Percentiles rank a stretch among this genome's conserved stretches.
Conservation (phyloP, 2,888 invertebrate genomes). For the Isoperla grammatica region DNA sequence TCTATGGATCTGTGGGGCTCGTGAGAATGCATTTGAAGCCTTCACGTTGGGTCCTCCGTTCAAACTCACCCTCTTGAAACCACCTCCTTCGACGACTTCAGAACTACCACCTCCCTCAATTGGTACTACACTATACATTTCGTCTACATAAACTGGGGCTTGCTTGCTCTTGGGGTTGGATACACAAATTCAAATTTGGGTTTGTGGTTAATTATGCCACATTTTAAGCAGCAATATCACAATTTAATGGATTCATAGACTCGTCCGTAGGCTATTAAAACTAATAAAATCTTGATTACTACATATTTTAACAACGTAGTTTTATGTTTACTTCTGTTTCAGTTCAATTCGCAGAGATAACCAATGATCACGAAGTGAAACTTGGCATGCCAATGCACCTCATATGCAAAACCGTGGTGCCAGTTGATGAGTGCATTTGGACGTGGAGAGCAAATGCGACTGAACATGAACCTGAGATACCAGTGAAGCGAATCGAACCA, state of each 20-base stretch:
- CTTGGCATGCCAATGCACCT: constrained; percentile 40
- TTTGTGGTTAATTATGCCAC: too few relatives aligned
- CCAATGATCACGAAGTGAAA: constrained; percentile 38
- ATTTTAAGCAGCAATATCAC: too few relatives aligned
- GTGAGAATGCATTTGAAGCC: constrained; percentile 37
- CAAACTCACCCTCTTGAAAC: constrained; percentile 37
- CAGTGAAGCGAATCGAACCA: constrained; percentile 40
- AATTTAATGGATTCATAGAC: too few relatives aligned
- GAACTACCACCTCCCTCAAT: not conserved
- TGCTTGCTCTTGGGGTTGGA: too few relatives aligned
- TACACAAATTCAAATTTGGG: too few relatives aligned
- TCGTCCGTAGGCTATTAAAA: too few relatives aligned
- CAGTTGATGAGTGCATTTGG: constrained; percentile 42
- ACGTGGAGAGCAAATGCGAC: constrained; percentile 37
- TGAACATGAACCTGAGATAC: constrained; percentile 28
- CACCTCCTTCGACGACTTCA: not conserved
- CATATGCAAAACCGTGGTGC: constrained; percentile 37
- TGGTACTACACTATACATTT: not conserved
- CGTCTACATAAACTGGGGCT: too few relatives aligned
- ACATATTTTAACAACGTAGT: too few relatives aligned
- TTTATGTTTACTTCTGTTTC: not conserved
- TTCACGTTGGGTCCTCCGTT: constrained; percentile 41
- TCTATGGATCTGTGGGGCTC: constrained; percentile 43
- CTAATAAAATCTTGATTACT: too few relatives aligned
- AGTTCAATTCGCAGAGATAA: constrained; percentile 36